Percentiles rank a stretch among this genome's conserved stretches.
These are phyloP conservation scores for Podargus strigoides DNA, from an alignment of 2,797 vertebrate species.

Conservation along the genomic window DNA sequence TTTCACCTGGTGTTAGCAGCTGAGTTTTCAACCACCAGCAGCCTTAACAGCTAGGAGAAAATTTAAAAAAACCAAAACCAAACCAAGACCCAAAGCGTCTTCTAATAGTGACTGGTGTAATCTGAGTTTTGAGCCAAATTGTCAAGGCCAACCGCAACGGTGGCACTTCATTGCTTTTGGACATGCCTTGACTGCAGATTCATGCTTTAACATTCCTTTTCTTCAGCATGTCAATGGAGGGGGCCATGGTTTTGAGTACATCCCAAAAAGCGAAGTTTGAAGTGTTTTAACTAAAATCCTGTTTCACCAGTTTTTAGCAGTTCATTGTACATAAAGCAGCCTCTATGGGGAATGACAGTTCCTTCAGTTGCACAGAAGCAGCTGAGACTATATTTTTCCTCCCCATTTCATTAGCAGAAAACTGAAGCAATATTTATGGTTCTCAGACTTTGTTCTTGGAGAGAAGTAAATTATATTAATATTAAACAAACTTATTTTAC, in stretches of 20 bases:
- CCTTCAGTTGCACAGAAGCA: neutral
- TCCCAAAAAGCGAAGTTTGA: neutral
- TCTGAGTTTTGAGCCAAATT: neutral
- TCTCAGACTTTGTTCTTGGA: neutral
- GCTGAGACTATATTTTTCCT: neutral
- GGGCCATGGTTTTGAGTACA: too few species aligned
- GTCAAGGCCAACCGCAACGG: neutral
- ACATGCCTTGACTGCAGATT: neutral
- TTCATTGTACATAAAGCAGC: neutral
- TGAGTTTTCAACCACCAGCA: neutral
- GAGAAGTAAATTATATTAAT: neutral
- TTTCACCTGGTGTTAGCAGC: neutral
- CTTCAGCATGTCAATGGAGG: neutral
- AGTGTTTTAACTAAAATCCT: neutral
- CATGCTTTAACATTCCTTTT: neutral
- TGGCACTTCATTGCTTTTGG: neutral
- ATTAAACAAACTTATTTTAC: neutral
- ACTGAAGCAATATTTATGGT: neutral
- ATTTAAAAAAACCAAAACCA: neutral
- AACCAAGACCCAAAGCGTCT: rapidly evolving
- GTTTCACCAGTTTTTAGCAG: neutral
- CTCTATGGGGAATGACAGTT: neutral
- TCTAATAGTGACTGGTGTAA: neutral
- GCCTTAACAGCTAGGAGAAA: neutral
- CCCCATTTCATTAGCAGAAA: neutral